A percentile compares a stretch with the other conserved stretches of the same genome.
Conservation (phyloP, 2,888 invertebrate genomes). For the Melikaiella ostensackeni region DNA sequence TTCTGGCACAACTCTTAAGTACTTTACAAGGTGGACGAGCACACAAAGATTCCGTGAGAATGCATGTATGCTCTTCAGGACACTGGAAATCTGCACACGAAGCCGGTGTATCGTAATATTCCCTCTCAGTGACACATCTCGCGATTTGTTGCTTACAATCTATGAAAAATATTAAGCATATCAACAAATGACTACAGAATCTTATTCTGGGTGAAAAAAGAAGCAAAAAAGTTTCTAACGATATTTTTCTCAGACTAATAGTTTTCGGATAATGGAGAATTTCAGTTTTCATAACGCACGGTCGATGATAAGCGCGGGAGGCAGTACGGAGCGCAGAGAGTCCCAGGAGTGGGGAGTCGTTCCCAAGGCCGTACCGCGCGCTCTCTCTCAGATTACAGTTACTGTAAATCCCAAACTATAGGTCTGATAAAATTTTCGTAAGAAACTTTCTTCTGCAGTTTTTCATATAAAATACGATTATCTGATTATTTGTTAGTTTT, state of each 20-base stretch:
- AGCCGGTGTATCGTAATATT: conserved; percentile 63
- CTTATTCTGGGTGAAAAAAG: not conserved
- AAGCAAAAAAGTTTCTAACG: not conserved
- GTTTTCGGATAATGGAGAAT: not conserved
- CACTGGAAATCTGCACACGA: conserved; percentile 65
- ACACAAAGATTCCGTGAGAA: conserved; percentile 66
- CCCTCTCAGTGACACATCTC: conserved; percentile 63
- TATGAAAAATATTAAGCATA: conserved; percentile 29
- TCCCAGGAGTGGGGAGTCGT: not conserved
- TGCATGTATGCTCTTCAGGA: conserved; percentile 63
- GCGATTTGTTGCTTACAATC: conserved; percentile 64
- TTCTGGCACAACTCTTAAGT: conserved; percentile 62
- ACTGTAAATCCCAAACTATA: not conserved
- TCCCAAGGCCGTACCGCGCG: not conserved
- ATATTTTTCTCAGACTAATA: not conserved
- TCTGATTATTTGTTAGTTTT: not conserved
- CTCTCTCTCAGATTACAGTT: not conserved
- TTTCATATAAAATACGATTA: not conserved
- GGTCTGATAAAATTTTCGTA: not conserved
- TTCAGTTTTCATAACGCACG: not conserved
- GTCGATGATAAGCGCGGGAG: not conserved
- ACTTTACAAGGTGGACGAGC: conserved; percentile 67
- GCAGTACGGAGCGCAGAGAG: not conserved
- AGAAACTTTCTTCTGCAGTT: not conserved
- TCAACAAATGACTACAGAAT: not conserved